Conservation (phyloP, 1,140 invertebrate species). For the Schlechtendalia chinensis region DNA sequence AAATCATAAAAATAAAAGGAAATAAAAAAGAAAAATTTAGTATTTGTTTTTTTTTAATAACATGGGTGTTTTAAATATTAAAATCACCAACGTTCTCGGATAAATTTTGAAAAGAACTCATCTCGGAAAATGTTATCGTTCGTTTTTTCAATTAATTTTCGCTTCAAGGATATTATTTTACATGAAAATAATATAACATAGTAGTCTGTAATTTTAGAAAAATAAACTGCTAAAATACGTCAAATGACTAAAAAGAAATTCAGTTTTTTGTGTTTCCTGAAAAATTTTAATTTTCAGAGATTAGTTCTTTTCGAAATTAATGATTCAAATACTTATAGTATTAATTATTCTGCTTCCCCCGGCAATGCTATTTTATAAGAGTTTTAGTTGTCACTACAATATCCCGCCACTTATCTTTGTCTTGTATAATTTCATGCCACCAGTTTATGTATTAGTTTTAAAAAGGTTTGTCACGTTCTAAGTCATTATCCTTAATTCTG, state of each 20-base stretch:
- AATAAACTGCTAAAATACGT: neutral
- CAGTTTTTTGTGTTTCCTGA: no score
- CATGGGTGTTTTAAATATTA: slow-evolving; percentile 1
- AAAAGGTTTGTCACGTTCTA: no score
- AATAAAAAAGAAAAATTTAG: neutral
- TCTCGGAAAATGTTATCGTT: slow-evolving; percentile 9
- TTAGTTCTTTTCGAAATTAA: neutral
- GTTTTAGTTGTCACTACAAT: no score
- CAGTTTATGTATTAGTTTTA: no score
- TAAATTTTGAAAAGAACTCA: slow-evolving; percentile 22
- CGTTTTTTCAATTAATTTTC: neutral
- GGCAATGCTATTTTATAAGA: no score
- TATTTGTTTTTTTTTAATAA: slow-evolving; percentile 3
- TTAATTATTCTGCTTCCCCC: no score
- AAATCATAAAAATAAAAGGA: slow-evolving; percentile 30
- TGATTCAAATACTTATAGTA: no score
- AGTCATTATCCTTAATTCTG: no score
- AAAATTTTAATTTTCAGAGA: neutral
- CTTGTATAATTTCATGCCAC: no score
- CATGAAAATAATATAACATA: neutral
- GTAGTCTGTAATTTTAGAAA: slow-evolving; percentile 6
- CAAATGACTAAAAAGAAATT: neutral
- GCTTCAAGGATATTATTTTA: no score
- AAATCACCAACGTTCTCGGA: slow-evolving; percentile 7
- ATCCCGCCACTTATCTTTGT: no score